A percentile compares a stretch with the other conserved stretches of the same genome.
Evolutionary conservation across 2,797 vertebrate genomes (phyloP).

Genomic region (Falco peregrinus): DNA sequence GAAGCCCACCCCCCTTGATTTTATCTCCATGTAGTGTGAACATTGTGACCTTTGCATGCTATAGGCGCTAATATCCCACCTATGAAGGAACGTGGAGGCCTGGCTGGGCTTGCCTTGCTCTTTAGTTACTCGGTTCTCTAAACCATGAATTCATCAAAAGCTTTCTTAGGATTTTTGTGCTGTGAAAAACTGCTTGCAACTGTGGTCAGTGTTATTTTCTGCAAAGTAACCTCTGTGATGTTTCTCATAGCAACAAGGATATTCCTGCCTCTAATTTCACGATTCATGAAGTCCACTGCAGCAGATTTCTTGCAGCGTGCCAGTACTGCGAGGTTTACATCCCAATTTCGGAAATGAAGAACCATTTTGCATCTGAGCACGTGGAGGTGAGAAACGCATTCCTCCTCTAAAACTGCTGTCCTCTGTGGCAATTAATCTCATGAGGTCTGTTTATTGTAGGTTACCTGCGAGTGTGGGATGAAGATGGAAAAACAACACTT

Average conservation of each 20-base stretch:
- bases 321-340: conserved; percentile 88
- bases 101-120: neutral
- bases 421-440: too few species aligned
- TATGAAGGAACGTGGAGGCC: neutral
- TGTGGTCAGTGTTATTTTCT: neutral
- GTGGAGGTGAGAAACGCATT: conserved; percentile 79
- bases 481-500: conserved; percentile 86
- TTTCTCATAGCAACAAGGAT: conserved; percentile 85
- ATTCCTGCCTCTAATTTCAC: conserved; percentile 93
- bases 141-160: neutral
- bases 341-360: conserved; percentile 86
- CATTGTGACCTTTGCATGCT: neutral
- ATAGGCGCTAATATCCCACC: neutral
- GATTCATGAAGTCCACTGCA: conserved; percentile 96
- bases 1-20: neutral
- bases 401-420: neutral
- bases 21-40: neutral
- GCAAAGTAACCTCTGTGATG: neutral
- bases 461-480: too few species aligned
- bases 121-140: neutral
- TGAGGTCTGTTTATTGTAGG: too few species aligned
- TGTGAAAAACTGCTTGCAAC: neutral
- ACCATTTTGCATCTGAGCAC: conserved; percentile 89
- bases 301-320: conserved; percentile 90
- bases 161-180: neutral